Evolutionary conservation across 1,140 invertebrate genomes (phyloP).

Genomic region (Homalodisca vitripennis): DNA sequence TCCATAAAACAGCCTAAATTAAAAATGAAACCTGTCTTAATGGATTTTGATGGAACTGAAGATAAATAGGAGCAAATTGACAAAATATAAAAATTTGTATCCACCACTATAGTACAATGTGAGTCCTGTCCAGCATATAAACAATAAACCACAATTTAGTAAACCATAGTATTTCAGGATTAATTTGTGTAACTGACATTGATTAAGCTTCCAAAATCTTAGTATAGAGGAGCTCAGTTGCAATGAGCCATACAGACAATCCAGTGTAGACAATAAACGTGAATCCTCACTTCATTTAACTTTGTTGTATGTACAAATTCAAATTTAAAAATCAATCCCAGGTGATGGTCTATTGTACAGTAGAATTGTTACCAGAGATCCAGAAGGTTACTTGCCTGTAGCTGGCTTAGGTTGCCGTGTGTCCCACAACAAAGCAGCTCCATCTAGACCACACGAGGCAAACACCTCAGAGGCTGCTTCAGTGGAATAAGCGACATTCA

Average conservation of each 20-base stretch:
- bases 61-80: no score
- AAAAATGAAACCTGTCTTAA: no score
- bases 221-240: background rate
- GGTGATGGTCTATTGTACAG: slow-evolving; percentile 1
- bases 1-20: no score
- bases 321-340: background rate
- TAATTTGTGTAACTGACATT: no score
- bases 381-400: slow-evolving; percentile 26
- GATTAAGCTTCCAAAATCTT: background rate
- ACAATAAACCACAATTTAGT: no score
- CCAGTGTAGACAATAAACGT: background rate
- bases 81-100: no score
- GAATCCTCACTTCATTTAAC: background rate
- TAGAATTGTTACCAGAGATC: background rate
- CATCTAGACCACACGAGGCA: slow-evolving; percentile 40
- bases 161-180: no score
- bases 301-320: background rate
- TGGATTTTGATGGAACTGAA: no score
- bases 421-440: slow-evolving; percentile 39
- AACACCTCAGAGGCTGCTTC: slow-evolving; percentile 33
- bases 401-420: slow-evolving; percentile 40
- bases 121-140: no score
- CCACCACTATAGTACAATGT: no score
- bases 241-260: background rate
- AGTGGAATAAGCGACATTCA: slow-evolving; percentile 27